Percentiles rank a stretch among this genome's conserved stretches.
Conservation (phyloP, 1,140 invertebrate genomes). For the Melanaphis sacchari region DNA sequence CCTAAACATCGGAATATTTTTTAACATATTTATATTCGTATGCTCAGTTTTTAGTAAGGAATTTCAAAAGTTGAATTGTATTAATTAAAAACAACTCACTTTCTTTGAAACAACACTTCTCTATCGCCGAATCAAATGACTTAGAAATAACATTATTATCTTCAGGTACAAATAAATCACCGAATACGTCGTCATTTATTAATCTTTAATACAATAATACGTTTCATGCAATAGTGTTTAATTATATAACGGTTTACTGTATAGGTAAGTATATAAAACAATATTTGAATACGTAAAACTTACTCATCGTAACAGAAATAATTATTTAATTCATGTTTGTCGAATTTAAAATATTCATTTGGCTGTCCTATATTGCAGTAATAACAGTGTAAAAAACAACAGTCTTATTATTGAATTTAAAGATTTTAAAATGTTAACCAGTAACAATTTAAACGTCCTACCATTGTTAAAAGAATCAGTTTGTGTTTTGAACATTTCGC, state of each 20-base stretch:
- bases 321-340: not conserved
- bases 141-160: conserved; percentile 21
- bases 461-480: not conserved
- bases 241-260: not conserved
- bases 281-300: not conserved
- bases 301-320: conserved; percentile 37
- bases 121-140: not conserved
- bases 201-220: conserved; percentile 13
- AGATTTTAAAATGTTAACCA: not conserved
- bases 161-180: conserved; percentile 26
- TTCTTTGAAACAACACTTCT: not conserved
- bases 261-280: not conserved
- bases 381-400: not conserved
- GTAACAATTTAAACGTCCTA: conserved; percentile 10
- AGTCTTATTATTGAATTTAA: not conserved
- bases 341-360: conserved; percentile 29
- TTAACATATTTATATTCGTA: not conserved
- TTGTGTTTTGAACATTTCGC: not conserved
- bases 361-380: not conserved
- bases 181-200: conserved; percentile 40
- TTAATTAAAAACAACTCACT: conserved; percentile 1
- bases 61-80: not conserved
- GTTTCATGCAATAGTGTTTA: not conserved
- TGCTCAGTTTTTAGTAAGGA: not conserved
- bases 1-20: not conserved